Conservation (phyloP, 2,888 invertebrate species). For the Sphaerophoria taeniata region DNA sequence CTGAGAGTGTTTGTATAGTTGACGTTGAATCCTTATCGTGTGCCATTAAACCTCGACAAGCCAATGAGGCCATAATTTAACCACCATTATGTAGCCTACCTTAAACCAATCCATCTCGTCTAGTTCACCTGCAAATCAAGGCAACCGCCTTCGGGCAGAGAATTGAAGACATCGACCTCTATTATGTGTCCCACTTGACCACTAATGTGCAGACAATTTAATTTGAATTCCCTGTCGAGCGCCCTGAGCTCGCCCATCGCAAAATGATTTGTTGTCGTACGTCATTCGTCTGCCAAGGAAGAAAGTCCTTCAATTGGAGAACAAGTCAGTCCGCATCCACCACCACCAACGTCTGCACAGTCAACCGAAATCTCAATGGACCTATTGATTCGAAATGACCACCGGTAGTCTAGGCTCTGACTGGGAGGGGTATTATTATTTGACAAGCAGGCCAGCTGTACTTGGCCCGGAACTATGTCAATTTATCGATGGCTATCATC, state of each 20-base stretch:
- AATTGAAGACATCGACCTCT: constrained; percentile 38
- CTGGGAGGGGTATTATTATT: neutral
- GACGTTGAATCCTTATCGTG: constrained; percentile 46
- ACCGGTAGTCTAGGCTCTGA: neutral
- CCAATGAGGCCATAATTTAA: constrained; percentile 56
- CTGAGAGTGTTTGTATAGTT: constrained; percentile 21
- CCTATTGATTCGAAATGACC: constrained; percentile 27
- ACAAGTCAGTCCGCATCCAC: constrained; percentile 17
- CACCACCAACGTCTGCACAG: neutral
- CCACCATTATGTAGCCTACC: neutral
- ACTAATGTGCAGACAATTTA: constrained; percentile 72
- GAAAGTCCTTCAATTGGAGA: constrained; percentile 13
- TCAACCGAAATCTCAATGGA: constrained; percentile 40
- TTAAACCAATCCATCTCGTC: constrained; percentile 39
- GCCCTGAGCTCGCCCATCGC: neutral
- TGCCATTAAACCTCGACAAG: constrained; percentile 57
- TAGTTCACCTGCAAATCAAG: neutral
- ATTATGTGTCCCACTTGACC: constrained; percentile 70
- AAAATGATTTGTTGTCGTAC: constrained; percentile 24
- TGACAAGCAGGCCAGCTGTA: constrained; percentile 39
- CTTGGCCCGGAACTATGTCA: constrained; percentile 65
- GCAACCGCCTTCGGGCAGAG: neutral
- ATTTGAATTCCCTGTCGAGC: constrained; percentile 49
- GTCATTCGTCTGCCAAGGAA: constrained; percentile 31
- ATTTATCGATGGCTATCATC: constrained; percentile 72